Evolutionary conservation across 2,113 vertebrate genomes (phyloP).

Genomic region (Lepisosteus oculatus): DNA sequence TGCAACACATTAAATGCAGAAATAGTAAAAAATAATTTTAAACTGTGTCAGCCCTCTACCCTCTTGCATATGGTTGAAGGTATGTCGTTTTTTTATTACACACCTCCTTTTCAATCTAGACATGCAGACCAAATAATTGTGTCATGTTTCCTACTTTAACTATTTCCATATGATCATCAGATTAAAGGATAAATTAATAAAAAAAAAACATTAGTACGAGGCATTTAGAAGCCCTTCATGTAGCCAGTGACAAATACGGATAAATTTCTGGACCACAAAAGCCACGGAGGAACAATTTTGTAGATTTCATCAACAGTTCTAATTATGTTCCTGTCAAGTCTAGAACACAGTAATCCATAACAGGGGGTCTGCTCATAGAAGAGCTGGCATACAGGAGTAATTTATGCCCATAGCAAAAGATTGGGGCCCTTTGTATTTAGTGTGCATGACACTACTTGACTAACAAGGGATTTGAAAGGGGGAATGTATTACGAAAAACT

Average conservation of each 20-base stretch:
- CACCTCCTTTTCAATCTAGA: conserved; percentile 7
- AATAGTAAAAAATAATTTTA: no score
- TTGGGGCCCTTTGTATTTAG: conserved; percentile 65
- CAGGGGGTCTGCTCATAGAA: conserved; percentile 67
- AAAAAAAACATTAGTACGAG: conserved; percentile 73
- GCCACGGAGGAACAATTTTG: conserved; percentile 85
- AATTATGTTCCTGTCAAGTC: conserved; percentile 92
- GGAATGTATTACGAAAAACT: conserved; percentile 61
- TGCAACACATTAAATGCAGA: no score
- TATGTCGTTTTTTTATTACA: background rate
- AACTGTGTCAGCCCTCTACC: no score
- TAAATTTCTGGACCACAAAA: conserved; percentile 81
- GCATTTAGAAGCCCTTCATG: conserved; percentile 65
- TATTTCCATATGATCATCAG: conserved; percentile 47
- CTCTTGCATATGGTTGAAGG: no score
- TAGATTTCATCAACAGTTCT: conserved; percentile 93
- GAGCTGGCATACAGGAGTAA: conserved; percentile 66
- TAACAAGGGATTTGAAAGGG: conserved; percentile 71
- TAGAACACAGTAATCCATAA: conserved; percentile 88
- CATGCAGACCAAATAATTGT: background rate
- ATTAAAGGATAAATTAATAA: conserved; percentile 79
- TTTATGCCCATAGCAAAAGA: conserved; percentile 73
- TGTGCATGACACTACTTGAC: conserved; percentile 65
- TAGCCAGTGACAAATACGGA: conserved; percentile 78
- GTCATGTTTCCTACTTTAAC: conserved; percentile 33